Evolutionary conservation across 2,888 invertebrate species (phyloP), one percentile per base, ranked within the genome.

Genomic region (Clunio marinus): DNA sequence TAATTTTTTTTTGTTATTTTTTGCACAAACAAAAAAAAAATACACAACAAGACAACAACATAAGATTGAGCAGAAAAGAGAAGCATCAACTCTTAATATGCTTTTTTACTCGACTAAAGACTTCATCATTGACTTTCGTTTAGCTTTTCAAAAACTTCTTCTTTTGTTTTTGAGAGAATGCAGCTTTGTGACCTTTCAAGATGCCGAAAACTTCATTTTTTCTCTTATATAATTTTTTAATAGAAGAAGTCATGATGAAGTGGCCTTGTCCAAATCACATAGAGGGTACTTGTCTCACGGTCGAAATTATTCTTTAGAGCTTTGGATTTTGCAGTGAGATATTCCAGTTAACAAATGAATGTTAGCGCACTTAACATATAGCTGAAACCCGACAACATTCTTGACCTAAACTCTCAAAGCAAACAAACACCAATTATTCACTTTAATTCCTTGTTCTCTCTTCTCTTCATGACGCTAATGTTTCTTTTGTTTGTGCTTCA

Each of bases 391-490:
- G n/a, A 57, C 37, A 63, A 24, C 63, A 63, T 63, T 63, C 63
- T 63, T 63, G 63, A 63, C 63, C 63, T 63, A 63, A 63, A 45
- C 63, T 46, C 63, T n/a, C 20, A 35, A 20, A 51, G 51, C 24
- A 20, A 17, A 35, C 10, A 25, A 62, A 62, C 32, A 32, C 62
- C 62, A 41, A 62, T 37, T 41, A 59, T 59, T 59, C 32, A 35
- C 32, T 35, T 32, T 35, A 35, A 17, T 57, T 60, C 60, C 28
- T 60, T 60, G 17, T 59, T 59, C 37, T 35, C 60, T 7, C 27
- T n/a, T 37, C 35, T 35, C 60, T 32, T 13, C 35, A 8, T 5
- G 35, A 13, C 35, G 35, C 35, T 32, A 32, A 32, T 32, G 35
- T 13, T 32, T 32, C 13, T 5, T 32, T 32, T 32, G 35, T 32